Conservation (phyloP, 1,140 invertebrate species). For the Calephelis nemesis region DNA sequence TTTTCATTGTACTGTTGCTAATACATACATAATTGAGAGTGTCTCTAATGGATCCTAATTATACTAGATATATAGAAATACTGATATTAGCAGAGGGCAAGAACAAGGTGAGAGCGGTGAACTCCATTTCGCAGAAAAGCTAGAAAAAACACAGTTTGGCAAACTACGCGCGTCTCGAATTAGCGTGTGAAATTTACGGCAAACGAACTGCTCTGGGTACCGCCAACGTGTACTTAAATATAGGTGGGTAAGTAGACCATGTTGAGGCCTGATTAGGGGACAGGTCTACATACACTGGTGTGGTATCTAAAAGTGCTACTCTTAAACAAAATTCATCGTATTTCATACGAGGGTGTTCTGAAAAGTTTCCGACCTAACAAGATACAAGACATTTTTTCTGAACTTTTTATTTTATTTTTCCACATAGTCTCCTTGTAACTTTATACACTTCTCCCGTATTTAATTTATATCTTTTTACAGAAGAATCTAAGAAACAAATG, state of each 20-base stretch:
- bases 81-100: slow-evolving; percentile 41
- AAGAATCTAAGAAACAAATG: no score
- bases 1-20: no score
- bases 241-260: slow-evolving; percentile 15
- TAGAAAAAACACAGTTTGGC: slow-evolving; percentile 57
- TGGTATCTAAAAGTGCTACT: no score
- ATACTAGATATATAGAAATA: not conserved
- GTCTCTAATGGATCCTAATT: not conserved
- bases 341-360: no score
- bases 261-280: not conserved
- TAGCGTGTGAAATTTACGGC: slow-evolving; percentile 45
- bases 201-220: slow-evolving; percentile 15
- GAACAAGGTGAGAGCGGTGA: slow-evolving; percentile 51
- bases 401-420: no score
- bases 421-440: no score
- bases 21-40: no score
- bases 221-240: slow-evolving; percentile 14
- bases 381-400: no score
- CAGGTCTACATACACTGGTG: not conserved
- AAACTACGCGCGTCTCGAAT: slow-evolving; percentile 48
- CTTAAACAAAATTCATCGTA: no score
- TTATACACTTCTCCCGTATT: no score
- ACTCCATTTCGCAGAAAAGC: slow-evolving; percentile 51
- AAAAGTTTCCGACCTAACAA: no score
- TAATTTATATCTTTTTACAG: no score